Conservation (phyloP, 2,113 vertebrate species). For the Lethenteron reissneri region DNA sequence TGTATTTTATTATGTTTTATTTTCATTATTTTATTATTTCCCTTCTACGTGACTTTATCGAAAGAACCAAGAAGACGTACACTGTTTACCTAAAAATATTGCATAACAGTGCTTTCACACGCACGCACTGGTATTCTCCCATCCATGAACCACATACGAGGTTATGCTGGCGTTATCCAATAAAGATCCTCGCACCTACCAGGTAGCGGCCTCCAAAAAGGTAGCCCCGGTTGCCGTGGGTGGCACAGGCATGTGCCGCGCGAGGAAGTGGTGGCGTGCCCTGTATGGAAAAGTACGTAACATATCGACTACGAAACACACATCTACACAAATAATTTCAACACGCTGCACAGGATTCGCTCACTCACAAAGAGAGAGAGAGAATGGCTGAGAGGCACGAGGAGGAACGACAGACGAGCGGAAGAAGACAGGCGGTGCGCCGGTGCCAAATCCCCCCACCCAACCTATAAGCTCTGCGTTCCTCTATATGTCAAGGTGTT, state of each 20-base stretch:
- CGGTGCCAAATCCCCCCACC: neutral
- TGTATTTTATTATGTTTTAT: neutral
- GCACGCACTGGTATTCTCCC: neutral
- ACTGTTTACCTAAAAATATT: neutral
- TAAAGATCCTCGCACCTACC: conserved; percentile 21
- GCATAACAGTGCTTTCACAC: neutral
- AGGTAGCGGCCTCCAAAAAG: conserved; percentile 80
- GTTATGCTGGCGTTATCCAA: neutral
- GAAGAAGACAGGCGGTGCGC: too few relatives aligned
- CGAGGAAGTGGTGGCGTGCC: conserved; percentile 62
- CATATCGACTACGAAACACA: too few relatives aligned
- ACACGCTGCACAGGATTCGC: conserved; percentile 6
- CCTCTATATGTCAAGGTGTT: too few relatives aligned
- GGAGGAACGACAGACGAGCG: too few relatives aligned
- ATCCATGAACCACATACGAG: neutral
- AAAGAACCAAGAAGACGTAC: neutral
- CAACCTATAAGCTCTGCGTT: too few relatives aligned
- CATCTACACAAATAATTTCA: neutral
- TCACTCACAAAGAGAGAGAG: neutral
- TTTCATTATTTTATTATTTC: neutral
- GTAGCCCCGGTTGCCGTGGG: conserved; percentile 57
- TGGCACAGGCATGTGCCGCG: conserved; percentile 76
- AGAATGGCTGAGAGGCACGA: too few relatives aligned
- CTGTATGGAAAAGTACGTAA: conserved; percentile 18
- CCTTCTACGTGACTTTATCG: too few relatives aligned